These are phyloP conservation scores for Ginglymostoma cirratum DNA, from an alignment of 2,113 vertebrate genomes.

Conservation along the genomic window DNA sequence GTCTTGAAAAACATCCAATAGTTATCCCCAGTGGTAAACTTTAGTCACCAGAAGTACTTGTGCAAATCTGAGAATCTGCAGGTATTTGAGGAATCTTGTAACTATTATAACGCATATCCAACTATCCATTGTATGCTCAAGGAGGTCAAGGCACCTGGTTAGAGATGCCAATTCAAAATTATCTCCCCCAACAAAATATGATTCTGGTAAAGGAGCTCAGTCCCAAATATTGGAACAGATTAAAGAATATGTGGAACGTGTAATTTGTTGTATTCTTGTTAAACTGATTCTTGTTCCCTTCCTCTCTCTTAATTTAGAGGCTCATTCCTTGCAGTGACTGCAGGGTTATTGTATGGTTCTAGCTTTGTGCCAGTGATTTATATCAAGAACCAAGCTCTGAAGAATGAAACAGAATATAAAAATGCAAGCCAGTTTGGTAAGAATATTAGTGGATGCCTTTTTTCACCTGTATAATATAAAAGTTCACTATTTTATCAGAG, in stretches of 20 bases:
- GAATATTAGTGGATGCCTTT: conserved; percentile 1
- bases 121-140: not conserved
- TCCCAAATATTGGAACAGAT: not conserved
- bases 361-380: conserved; percentile 76
- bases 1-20: not conserved
- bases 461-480: not conserved
- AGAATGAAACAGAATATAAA: conserved; percentile 60
- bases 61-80: not conserved
- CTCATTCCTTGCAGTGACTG: conserved; percentile 66
- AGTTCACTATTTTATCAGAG: not conserved
- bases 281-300: conserved; percentile 5
- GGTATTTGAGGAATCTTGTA: not conserved
- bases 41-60: not conserved
- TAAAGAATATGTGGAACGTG: not conserved
- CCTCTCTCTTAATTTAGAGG: conserved; percentile 59
- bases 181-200: not conserved
- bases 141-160: not conserved
- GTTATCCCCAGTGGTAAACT: not conserved
- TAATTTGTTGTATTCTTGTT: conserved; percentile 19
- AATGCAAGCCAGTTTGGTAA: conserved; percentile 80
- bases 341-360: conserved; percentile 72
- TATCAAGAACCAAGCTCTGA: conserved; percentile 73
- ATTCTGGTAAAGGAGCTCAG: not conserved
- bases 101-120: not conserved
- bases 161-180: not conserved